Evolutionary conservation across 1,140 invertebrate genomes (phyloP), one percentile per base, ranked within the genome.

Genomic region (Drosophila elegans): DNA sequence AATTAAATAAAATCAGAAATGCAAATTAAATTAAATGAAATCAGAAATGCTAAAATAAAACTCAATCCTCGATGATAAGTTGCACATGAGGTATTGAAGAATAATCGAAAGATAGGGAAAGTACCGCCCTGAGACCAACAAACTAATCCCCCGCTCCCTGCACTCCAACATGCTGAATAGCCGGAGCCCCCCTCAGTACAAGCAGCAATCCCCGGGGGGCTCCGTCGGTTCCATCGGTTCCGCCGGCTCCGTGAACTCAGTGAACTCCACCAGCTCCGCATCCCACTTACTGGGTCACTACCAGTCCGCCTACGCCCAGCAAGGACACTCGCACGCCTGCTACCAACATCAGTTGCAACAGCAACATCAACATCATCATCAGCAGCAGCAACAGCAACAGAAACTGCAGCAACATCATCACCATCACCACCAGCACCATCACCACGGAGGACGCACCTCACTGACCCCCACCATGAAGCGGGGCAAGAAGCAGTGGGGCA

Each of bases 401-500:
- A 63, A 38, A 25, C 25, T 11, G 25, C 46, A 29, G 29, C 71
- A 84, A 3, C 78, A 86, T 4, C 80, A 85, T 36, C 80, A 74
- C 38, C 61, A 64, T 7, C 61, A 79, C 12, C 66, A 59, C 11
- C 64, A 72, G 0, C 59, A 74, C 12, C 78, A 85, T 41, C 46
- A 56, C 27, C 80, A 82, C 71, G 61, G 79, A 45, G 74, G 82
- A 12, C 78, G 88, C 27, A 91, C 82, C 27, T 75, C 88, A 2
- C 48, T 90, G 21, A 90, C 79, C 12, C 78, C 90, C 32, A 89
- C 81, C 6, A 84, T 91, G 71, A 91, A 91, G 76, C 84, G 89
- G 10, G 71, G 80, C 55, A 91, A 92, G 62, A 88, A 90, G 34
- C 83, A 91, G 42, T 92, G 92, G 92, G 91, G 95, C 86, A 94